These are phyloP conservation scores for Toxotes chatareus DNA, from an alignment of 2,113 vertebrate genomes.

Conservation along the genomic window DNA sequence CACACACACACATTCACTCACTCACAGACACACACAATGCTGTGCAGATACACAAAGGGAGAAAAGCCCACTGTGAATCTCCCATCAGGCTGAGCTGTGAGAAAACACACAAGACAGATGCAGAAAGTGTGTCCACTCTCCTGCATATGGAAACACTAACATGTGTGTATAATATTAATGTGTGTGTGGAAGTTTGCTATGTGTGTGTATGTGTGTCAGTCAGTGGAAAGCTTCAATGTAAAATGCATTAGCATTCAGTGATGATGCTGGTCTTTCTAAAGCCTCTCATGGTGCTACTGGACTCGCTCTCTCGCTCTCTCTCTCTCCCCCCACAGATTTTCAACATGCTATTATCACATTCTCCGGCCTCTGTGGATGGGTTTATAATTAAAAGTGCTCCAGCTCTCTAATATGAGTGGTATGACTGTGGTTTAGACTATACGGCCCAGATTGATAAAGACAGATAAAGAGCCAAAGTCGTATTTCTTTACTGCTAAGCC, in stretches of 20 bases:
- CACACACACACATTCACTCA: constrained; percentile 39
- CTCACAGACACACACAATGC: constrained; percentile 28
- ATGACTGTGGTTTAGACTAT: constrained; percentile 68
- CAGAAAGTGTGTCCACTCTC: constrained; percentile 67
- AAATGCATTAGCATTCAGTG: constrained; percentile 70
- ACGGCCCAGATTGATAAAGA: constrained; percentile 69
- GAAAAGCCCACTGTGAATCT: constrained; percentile 61
- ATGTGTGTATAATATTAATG: constrained; percentile 45
- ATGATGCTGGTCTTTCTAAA: constrained; percentile 62
- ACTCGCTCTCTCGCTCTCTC: constrained; percentile 19
- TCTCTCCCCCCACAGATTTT: constrained; percentile 5
- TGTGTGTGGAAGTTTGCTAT: constrained; percentile 17
- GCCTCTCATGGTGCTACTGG: constrained; percentile 57
- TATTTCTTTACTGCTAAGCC: constrained; percentile 70
- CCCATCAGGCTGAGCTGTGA: constrained; percentile 61
- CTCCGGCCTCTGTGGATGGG: constrained; percentile 50
- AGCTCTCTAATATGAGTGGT: constrained; percentile 65
- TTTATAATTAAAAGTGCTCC: constrained; percentile 80
- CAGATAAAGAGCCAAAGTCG: constrained; percentile 67
- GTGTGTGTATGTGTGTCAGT: constrained; percentile 13
- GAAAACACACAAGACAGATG: constrained; percentile 68
- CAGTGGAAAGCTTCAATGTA: constrained; percentile 50
- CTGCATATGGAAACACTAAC: constrained; percentile 79
- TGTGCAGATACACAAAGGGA: constrained; percentile 52
- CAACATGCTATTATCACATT: constrained; percentile 56